Evolutionary conservation across 2,888 invertebrate genomes (phyloP).

Genomic region (Pammene aurita): DNA sequence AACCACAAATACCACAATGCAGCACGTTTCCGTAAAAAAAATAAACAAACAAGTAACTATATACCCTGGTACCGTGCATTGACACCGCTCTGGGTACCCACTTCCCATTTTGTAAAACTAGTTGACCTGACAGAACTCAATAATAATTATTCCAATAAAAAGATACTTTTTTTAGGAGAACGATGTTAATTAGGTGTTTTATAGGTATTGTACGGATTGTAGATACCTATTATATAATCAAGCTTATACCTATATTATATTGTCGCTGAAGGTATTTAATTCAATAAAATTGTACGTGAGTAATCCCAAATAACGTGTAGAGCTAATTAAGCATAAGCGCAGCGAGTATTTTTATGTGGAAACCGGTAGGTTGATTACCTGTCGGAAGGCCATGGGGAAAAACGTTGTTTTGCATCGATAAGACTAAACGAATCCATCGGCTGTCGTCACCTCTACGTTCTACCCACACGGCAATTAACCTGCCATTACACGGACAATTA

Average conservation of each 20-base stretch:
- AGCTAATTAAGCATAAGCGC: background rate
- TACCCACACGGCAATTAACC: constrained; percentile 23
- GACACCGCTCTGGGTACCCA: background rate
- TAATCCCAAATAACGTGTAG: no score
- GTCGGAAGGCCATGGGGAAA: constrained; percentile 23
- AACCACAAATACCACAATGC: background rate
- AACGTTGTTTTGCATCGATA: constrained; percentile 31
- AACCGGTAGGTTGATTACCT: background rate
- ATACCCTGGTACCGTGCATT: background rate
- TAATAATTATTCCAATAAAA: background rate
- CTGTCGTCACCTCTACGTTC: constrained; percentile 10
- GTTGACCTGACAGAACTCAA: background rate
- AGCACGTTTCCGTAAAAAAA: background rate
- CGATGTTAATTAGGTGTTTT: no score
- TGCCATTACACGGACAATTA: constrained; percentile 8
- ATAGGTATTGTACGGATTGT: no score
- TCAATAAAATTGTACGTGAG: no score
- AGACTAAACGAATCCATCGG: constrained; percentile 16
- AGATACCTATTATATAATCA: no score
- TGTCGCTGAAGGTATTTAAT: no score
- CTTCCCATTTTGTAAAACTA: background rate
- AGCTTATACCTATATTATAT: no score
- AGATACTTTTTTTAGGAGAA: no score
- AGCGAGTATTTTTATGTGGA: constrained; percentile 11
- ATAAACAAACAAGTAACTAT: constrained; percentile 5